Evolutionary conservation across 2,113 vertebrate genomes (phyloP).

Genomic region (Brachyhypopomus occidentalis): DNA sequence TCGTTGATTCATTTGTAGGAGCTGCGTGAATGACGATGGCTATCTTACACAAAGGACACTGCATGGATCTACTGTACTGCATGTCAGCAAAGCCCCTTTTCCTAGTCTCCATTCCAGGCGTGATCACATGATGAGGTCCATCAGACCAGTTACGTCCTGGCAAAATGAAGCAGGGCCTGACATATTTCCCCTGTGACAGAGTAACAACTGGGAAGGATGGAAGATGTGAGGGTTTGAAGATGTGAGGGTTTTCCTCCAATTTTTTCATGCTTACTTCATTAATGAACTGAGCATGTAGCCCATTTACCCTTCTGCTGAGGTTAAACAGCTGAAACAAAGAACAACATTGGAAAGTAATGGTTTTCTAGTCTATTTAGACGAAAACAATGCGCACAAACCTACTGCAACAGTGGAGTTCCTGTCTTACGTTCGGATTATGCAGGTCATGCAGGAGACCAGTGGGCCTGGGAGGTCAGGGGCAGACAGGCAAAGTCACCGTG

Average conservation of each 20-base stretch:
- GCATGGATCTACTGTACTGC: constrained; percentile 49
- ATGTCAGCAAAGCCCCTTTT: constrained; percentile 44
- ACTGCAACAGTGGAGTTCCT: background rate
- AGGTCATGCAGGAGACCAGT: constrained; percentile 49
- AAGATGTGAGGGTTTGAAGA: constrained; percentile 16
- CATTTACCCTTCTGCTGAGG: background rate
- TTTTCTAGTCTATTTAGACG: background rate
- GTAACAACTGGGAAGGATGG: constrained; percentile 8
- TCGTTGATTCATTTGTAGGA: constrained; percentile 35
- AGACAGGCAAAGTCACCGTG: constrained; percentile 51
- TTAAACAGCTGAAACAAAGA: background rate
- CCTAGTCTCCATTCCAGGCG: constrained; percentile 17
- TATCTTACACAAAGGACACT: constrained; percentile 56
- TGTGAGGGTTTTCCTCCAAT: background rate
- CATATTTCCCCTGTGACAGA: constrained; percentile 4
- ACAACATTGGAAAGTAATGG: background rate
- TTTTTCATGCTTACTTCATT: background rate
- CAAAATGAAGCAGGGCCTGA: background rate
- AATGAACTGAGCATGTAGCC: background rate
- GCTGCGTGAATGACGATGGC: constrained; percentile 56
- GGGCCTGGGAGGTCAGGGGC: constrained; percentile 46
- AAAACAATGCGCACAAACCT: background rate
- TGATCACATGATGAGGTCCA: constrained; percentile 2
- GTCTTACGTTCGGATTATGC: background rate
- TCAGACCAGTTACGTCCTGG: constrained; percentile 21